Percentiles rank a stretch among this genome's conserved stretches.
phyloP scores from a whole-genome alignment of 2,797 vertebrate genomes.

The Peromyscus melanophrys region DNA sequence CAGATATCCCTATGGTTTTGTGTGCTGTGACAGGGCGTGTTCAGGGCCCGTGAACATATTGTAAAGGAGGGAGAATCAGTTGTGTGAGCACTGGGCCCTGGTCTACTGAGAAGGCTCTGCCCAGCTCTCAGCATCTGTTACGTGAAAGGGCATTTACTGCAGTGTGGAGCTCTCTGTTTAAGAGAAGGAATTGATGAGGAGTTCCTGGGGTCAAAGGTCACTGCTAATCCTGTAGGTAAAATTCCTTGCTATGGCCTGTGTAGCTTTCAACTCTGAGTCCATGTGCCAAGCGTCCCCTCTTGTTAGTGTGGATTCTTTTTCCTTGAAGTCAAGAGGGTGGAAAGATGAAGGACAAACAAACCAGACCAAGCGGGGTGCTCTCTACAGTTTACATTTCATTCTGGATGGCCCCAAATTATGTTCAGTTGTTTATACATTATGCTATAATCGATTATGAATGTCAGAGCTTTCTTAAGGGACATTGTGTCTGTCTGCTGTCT shows the following conservation, averaged over 20 bases:
- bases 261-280: neutral
- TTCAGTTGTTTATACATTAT: neutral
- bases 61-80: neutral
- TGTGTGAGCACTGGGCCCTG: neutral
- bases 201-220: neutral
- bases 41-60: neutral
- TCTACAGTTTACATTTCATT: neutral
- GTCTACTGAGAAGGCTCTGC: neutral
- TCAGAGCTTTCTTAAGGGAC: slow-evolving; percentile 1
- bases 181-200: neutral
- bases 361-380: neutral
- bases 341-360: neutral
- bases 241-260: neutral
- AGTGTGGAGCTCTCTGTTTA: neutral
- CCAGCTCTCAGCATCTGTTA: neutral
- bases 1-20: slow-evolving; percentile 39
- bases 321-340: neutral
- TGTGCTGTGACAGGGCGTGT: neutral
- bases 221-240: neutral
- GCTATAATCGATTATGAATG: slow-evolving; percentile 10
- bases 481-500: neutral
- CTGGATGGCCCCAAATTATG: neutral
- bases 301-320: neutral
- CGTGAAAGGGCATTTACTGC: neutral
- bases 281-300: neutral